Evolutionary conservation across 2,888 invertebrate species (phyloP), one percentile per base, ranked within the genome.

Genomic region (Thereva unica): DNA sequence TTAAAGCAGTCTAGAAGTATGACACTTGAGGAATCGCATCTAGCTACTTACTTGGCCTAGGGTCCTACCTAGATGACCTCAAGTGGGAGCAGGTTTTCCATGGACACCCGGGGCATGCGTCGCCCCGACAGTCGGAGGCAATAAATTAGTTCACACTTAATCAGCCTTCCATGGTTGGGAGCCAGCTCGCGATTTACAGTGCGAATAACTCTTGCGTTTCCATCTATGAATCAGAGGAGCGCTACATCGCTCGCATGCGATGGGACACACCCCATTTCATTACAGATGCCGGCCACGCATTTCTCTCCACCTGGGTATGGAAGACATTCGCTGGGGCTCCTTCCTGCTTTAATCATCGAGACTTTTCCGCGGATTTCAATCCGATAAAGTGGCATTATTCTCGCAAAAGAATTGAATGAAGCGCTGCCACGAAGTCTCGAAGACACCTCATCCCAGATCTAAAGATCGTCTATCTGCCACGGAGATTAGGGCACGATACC

Each of bases 241-340:
- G 47, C 5, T 42, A 49, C 23, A 9, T 47, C n/a, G 10, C n/a
- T 47, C n/a, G 10, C n/a, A 40, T 47, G 37, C 37, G 23, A 23
- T 23, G 23, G 40, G 69, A 56, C 69, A 64, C 69, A 69, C 69
- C 67, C 64, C 55, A 52, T 56, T 56, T 67, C 63, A 67, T 67
- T 69, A 69, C 35, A 57, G 45, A 69, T 67, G 64, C 69, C 69
- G 64, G 67, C 69, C 69, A 69, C 69, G 69, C 69, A 67, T 52
- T 64, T 68, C 67, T 67, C 67, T 67, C 23, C 69, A 59, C 67
- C 50, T 41, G 64, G 44, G 53, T 34, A 34, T 55, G 23, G 41
- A 56, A 61, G 40, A 63, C 40, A 49, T 54, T 9, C 9, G 34
- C 12, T 35, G 38, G 38, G 67, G 41, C 63, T 64, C 42, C 63